Conservation (phyloP, 2,888 invertebrate species). For the Pheosia gnoma region DNA sequence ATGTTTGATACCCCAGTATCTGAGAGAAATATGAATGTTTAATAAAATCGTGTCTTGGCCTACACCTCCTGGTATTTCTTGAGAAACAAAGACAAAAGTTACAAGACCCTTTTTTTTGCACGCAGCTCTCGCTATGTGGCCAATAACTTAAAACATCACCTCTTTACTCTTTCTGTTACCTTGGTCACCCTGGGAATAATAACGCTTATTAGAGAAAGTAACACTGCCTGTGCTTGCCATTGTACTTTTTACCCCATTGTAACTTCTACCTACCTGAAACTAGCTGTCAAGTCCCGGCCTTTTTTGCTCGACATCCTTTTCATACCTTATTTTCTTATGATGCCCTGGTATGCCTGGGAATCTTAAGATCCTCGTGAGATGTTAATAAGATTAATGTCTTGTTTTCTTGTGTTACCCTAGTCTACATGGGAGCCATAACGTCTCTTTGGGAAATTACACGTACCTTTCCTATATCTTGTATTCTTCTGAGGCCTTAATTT, state of each 20-base stretch:
- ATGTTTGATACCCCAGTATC: background rate
- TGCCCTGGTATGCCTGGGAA: background rate
- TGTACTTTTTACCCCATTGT: background rate
- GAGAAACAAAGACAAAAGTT: background rate
- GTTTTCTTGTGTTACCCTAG: slow-evolving; percentile 14
- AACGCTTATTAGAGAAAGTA: background rate
- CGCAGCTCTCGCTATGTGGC: background rate
- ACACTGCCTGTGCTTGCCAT: background rate
- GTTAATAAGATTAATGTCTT: background rate
- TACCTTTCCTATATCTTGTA: background rate
- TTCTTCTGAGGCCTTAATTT: background rate
- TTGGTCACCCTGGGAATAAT: background rate
- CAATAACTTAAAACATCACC: background rate
- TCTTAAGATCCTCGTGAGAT: background rate
- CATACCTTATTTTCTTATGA: background rate
- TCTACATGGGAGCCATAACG: background rate
- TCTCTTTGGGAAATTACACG: background rate
- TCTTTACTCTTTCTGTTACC: slow-evolving; percentile 4
- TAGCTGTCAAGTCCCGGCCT: background rate
- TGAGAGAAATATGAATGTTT: background rate
- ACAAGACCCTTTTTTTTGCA: no score
- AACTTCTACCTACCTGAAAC: background rate
- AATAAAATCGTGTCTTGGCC: background rate
- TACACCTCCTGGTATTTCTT: background rate
- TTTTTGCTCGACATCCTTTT: background rate